These are phyloP conservation scores for Pholis gunnellus DNA, from an alignment of 2,113 vertebrate species.

Conservation along the genomic window DNA sequence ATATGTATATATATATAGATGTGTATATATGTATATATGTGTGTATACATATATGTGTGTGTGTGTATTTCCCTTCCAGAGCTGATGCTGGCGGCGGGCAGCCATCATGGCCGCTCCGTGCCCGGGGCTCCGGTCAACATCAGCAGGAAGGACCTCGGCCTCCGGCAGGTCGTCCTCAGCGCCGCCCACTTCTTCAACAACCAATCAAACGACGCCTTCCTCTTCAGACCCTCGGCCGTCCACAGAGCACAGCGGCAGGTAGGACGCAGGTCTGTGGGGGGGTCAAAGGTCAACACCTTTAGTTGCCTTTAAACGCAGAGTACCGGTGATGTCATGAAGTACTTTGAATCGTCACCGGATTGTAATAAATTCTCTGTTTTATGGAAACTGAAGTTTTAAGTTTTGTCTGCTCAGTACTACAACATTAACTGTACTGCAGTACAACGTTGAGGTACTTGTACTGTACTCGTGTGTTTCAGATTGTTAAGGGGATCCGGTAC, in stretches of 20 bases:
- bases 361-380: too few relatives aligned
- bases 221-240: constrained; percentile 74
- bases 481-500: constrained; percentile 77
- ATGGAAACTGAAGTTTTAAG: too few relatives aligned
- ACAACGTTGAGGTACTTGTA: neutral
- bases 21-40: too few relatives aligned
- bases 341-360: too few relatives aligned
- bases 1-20: too few relatives aligned
- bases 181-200: constrained; percentile 77
- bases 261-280: constrained; percentile 3
- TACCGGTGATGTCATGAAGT: too few relatives aligned
- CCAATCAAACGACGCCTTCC: constrained; percentile 80
- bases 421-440: neutral
- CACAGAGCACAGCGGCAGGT: constrained; percentile 77
- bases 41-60: too few relatives aligned
- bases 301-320: neutral
- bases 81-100: rapidly evolving
- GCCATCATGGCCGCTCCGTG: neutral
- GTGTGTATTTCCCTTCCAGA: neutral
- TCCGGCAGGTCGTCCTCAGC: constrained; percentile 63
- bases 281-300: neutral
- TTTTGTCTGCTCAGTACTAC: neutral
- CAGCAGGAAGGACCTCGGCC: constrained; percentile 65
- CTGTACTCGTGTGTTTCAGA: constrained; percentile 47
- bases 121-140: constrained; percentile 73